A percentile compares a stretch with the other conserved stretches of the same genome.
Conservation (phyloP, 2,113 vertebrate genomes). For the Ciconia boyciana region DNA sequence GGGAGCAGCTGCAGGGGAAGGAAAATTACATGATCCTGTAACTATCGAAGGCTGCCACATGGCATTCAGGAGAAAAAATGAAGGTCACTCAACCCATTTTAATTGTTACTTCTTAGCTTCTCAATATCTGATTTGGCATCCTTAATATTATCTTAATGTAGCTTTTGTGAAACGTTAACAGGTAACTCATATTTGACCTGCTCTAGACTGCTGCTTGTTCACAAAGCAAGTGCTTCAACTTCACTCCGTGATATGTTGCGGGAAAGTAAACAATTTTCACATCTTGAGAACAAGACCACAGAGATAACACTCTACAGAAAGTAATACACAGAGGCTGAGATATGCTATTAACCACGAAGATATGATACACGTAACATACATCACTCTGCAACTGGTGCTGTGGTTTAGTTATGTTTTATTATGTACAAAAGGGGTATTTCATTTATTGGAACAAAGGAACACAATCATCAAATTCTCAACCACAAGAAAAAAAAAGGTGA, state of each 20-base stretch:
- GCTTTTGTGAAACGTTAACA: neutral
- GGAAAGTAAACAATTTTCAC: conserved; percentile 22
- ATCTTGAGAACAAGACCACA: conserved; percentile 45
- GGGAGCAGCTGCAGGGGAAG: neutral
- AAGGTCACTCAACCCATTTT: neutral
- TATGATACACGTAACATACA: neutral
- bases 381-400: neutral
- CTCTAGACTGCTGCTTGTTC: neutral
- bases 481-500: conserved; percentile 11
- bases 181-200: neutral
- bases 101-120: neutral
- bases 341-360: neutral
- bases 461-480: neutral
- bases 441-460: neutral
- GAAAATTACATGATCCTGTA: neutral
- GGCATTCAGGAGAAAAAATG: neutral
- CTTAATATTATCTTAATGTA: neutral
- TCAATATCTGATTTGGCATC: neutral
- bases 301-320: neutral
- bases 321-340: neutral
- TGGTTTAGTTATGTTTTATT: conserved; percentile 11
- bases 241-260: neutral
- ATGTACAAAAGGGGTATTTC: neutral
- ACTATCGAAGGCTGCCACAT: neutral
- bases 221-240: neutral